These are phyloP conservation scores for Vandiemenella viatica DNA, from an alignment of 2,888 invertebrate species.

Conservation along the genomic window DNA sequence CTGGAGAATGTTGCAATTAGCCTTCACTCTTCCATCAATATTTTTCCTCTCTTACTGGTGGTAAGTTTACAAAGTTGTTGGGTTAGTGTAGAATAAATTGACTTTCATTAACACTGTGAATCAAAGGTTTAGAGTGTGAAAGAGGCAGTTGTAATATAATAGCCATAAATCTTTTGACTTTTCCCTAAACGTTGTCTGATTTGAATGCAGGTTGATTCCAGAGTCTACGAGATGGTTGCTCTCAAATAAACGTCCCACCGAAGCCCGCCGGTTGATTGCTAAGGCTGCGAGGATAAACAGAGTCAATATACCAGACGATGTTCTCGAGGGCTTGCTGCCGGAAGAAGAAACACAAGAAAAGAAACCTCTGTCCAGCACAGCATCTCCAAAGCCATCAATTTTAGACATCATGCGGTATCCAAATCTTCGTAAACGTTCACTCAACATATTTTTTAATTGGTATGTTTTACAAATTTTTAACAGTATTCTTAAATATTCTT, in stretches of 20 bases:
- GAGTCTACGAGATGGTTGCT: slow-evolving; percentile 60
- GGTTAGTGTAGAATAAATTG: neutral
- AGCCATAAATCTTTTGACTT: neutral
- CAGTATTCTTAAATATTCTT: no score
- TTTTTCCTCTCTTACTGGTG: slow-evolving; percentile 53
- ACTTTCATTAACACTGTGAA: no score
- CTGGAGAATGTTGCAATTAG: slow-evolving; percentile 54
- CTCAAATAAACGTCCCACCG: slow-evolving; percentile 42
- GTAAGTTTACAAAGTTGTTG: slow-evolving; percentile 24
- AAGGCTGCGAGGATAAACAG: slow-evolving; percentile 50
- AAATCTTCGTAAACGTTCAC: slow-evolving; percentile 44
- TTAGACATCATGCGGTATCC: slow-evolving; percentile 32
- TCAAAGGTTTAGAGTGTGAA: no score
- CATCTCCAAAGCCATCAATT: neutral
- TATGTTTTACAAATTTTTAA: slow-evolving; percentile 30
- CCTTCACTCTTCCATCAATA: slow-evolving; percentile 49
- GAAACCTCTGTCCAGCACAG: no score
- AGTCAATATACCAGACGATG: slow-evolving; percentile 36
- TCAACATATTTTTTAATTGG: slow-evolving; percentile 62
- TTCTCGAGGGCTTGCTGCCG: slow-evolving; percentile 27
- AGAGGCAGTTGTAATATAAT: neutral
- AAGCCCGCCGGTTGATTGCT: slow-evolving; percentile 44
- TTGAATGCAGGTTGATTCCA: slow-evolving; percentile 45
- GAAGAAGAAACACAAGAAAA: neutral
- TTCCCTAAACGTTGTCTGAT: no score